Percentiles rank a stretch among this genome's conserved stretches.
Conservation (phyloP, 2,888 invertebrate species). For the Oxytorus armatus region DNA sequence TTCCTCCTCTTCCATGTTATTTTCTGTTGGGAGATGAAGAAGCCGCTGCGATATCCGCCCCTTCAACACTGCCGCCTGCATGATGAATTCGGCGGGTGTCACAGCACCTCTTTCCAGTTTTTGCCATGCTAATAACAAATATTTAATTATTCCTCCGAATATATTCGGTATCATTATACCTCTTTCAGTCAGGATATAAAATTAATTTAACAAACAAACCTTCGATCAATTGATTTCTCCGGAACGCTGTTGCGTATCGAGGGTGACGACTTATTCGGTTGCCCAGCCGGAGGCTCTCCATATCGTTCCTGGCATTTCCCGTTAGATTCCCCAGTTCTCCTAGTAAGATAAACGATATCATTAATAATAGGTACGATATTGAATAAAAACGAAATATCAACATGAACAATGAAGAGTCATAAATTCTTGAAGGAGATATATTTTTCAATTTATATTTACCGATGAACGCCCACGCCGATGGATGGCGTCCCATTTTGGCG, state of each 20-base stretch:
- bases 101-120: background rate
- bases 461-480: constrained; percentile 8
- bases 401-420: background rate
- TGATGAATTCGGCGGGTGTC: constrained; percentile 3
- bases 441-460: background rate
- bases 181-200: no score
- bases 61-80: constrained; percentile 4
- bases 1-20: constrained; percentile 18
- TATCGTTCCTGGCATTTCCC: constrained; percentile 16
- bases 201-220: constrained; percentile 2
- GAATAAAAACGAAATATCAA: no score
- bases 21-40: background rate
- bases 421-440: background rate
- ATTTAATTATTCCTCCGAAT: background rate
- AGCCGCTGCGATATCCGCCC: background rate
- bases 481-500: background rate
- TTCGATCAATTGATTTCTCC: constrained; percentile 7
- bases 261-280: constrained; percentile 39
- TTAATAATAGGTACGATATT: background rate
- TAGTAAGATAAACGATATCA: constrained; percentile 1
- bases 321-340: constrained; percentile 34
- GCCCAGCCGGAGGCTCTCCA: constrained; percentile 11
- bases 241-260: constrained; percentile 7
- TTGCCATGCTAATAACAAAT: constrained; percentile 16
- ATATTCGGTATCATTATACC: no score